Evolutionary conservation across 2,113 vertebrate species (phyloP).

Genomic region (Orycteropus afer): DNA sequence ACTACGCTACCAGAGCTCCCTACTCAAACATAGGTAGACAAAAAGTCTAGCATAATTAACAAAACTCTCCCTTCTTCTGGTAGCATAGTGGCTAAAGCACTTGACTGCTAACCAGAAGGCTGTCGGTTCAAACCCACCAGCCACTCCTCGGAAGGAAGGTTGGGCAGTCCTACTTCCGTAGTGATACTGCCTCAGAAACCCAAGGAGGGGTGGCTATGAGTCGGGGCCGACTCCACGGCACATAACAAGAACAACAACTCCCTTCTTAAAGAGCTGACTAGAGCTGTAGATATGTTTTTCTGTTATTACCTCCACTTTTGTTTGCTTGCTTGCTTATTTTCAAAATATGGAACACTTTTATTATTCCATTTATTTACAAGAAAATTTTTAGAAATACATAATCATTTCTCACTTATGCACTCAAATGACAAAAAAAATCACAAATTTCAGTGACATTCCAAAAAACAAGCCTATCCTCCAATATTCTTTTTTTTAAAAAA

Average conservation of each 20-base stretch:
- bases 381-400: slow-evolving; percentile 35
- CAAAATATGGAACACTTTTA: neutral
- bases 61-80: neutral
- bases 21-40: neutral
- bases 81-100: too few species aligned
- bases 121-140: too few species aligned
- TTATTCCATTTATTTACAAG: slow-evolving; percentile 37
- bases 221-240: too few species aligned
- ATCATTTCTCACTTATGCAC: neutral
- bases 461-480: slow-evolving; percentile 15
- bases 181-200: too few species aligned
- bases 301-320: neutral
- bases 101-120: too few species aligned
- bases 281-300: neutral
- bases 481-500: slow-evolving; percentile 37
- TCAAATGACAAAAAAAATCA: slow-evolving; percentile 40
- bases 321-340: slow-evolving; percentile 34
- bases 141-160: too few species aligned
- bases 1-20: too few species aligned
- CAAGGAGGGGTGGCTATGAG: too few species aligned
- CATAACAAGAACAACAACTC: too few species aligned
- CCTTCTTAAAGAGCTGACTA: neutral
- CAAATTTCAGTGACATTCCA: neutral
- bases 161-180: too few species aligned
- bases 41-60: neutral